Evolutionary conservation across 2,888 invertebrate genomes (phyloP).

Genomic region (Choristoneura rosaceana): DNA sequence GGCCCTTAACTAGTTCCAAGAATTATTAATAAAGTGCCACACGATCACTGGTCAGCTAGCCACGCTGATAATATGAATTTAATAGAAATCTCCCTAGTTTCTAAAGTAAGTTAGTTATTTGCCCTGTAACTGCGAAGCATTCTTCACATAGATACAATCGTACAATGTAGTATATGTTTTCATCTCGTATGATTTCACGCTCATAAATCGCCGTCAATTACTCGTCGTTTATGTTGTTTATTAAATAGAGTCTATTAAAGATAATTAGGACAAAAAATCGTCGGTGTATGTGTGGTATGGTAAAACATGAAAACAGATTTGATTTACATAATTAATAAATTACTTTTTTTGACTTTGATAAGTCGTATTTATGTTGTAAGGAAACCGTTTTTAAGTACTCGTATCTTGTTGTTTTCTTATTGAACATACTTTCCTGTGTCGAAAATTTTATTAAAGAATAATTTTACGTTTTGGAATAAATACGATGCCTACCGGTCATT

Average conservation of each 20-base stretch:
- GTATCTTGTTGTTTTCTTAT: too few species aligned
- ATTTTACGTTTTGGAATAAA: too few species aligned
- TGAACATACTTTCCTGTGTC: neutral
- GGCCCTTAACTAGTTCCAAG: neutral
- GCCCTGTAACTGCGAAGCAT: neutral
- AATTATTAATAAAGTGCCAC: neutral
- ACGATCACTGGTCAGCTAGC: too few species aligned
- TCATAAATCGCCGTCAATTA: slow-evolving; percentile 35
- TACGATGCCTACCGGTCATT: too few species aligned
- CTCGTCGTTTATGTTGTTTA: slow-evolving; percentile 25
- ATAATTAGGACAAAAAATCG: neutral
- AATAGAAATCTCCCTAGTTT: neutral
- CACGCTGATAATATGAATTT: neutral
- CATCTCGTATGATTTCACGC: slow-evolving; percentile 33
- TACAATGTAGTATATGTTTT: neutral
- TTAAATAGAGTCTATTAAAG: neutral
- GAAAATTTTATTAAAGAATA: neutral
- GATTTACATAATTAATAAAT: neutral
- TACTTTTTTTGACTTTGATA: neutral
- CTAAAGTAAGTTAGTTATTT: neutral
- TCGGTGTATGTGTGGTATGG: neutral
- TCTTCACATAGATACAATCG: slow-evolving; percentile 24
- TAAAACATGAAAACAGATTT: neutral
- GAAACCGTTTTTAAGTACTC: neutral
- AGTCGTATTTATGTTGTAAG: neutral